phyloP scores from a whole-genome alignment of 2,113 vertebrate species.

The Equus przewalskii region DNA sequence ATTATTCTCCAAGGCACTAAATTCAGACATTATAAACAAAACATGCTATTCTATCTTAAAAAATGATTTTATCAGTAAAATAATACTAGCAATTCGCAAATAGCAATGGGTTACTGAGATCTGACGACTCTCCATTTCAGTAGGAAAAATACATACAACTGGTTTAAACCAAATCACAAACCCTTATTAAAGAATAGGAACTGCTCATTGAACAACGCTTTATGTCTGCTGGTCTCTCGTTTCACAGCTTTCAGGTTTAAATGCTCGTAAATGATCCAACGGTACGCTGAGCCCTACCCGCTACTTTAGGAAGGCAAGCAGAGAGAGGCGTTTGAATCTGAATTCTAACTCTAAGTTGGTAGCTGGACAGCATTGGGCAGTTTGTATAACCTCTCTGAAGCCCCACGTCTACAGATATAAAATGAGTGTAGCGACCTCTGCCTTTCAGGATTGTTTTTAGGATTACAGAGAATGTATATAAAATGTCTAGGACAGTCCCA shows the following conservation, averaged over 20 bases:
- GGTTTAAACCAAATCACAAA: background rate
- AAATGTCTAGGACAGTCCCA: background rate
- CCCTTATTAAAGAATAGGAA: background rate
- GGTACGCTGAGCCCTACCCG: background rate
- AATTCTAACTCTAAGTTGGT: background rate
- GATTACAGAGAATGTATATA: background rate
- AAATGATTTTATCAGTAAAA: constrained; percentile 57
- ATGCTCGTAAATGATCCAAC: background rate
- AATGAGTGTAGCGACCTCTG: background rate
- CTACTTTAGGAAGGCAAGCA: background rate
- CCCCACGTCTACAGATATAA: background rate
- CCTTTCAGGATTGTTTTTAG: background rate
- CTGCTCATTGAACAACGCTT: background rate
- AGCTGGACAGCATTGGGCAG: background rate
- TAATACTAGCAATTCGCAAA: constrained; percentile 36
- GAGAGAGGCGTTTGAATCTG: background rate
- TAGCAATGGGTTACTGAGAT: background rate
- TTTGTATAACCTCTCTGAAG: constrained; percentile 12
- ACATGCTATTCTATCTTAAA: constrained; percentile 24
- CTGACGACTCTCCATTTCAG: background rate
- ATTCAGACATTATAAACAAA: constrained; percentile 68
- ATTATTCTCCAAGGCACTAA: constrained; percentile 78
- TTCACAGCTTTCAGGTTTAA: background rate
- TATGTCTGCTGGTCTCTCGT: background rate
- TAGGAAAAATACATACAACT: background rate